phyloP scores from a whole-genome alignment of 1,140 invertebrate genomes.

The Sitodiplosis mosellana region DNA sequence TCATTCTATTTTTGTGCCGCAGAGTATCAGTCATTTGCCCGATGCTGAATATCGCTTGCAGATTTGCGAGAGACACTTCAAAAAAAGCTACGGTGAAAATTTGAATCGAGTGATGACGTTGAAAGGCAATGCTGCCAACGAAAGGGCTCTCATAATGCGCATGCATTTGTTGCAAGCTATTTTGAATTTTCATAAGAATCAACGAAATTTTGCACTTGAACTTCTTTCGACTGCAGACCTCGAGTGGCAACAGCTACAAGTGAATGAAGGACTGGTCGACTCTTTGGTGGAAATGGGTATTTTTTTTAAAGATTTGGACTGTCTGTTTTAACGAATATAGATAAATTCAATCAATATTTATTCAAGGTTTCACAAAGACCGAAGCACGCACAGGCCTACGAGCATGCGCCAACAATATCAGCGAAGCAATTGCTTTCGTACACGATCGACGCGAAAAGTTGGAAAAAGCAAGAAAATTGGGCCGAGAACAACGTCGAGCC shows the following conservation, averaged over 20 bases:
- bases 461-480: conserved; percentile 28
- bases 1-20: conserved; percentile 4
- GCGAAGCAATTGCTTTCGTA: conserved; percentile 42
- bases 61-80: conserved; percentile 44
- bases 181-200: conserved; percentile 53
- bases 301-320: conserved; percentile 1
- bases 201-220: conserved; percentile 33
- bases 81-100: conserved; percentile 48
- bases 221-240: conserved; percentile 36
- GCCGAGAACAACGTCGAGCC: conserved; percentile 29
- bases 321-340: conserved; percentile 1
- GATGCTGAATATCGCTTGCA: conserved; percentile 47
- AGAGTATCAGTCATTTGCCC: conserved; percentile 46
- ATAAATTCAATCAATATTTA: not conserved
- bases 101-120: conserved; percentile 44
- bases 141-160: conserved; percentile 50
- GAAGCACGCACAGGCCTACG: conserved; percentile 47
- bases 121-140: conserved; percentile 49
- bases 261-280: conserved; percentile 34
- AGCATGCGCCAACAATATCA: conserved; percentile 35
- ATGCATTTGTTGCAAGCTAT: conserved; percentile 61
- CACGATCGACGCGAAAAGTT: conserved; percentile 33
- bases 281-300: conserved; percentile 35
- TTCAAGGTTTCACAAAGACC: conserved; percentile 34
- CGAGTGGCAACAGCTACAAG: conserved; percentile 39